Evolutionary conservation across 2,797 vertebrate species (phyloP), one percentile per base, ranked within the genome.

Genomic region (Tadarida brasiliensis): DNA sequence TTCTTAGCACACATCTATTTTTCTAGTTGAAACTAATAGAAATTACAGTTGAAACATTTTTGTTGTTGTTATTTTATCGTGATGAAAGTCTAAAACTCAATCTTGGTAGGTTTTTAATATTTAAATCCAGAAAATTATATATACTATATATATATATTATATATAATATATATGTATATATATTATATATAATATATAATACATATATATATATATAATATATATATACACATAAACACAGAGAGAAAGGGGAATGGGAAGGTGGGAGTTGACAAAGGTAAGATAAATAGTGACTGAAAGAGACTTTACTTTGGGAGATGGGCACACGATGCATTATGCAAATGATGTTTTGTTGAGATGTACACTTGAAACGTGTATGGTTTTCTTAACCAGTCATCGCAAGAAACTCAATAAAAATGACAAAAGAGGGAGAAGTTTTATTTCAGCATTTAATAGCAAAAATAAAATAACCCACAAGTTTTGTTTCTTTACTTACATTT

Each of bases 381-480:
- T 70, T 70, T 70, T 70, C 19, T 22, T 39, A 39, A 70, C 35
- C 68, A 70, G 68, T 39, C 35, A 70, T 4, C 20, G 33, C 35
- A 70, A 70, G 24, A 39, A 39, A 70, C 11, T 70, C 20, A 70
- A 70, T 24, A 22, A 39, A 22, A 63, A 63, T 39, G 19, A 39
- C 39, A 39, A 22, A 39, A 70, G 33, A 70, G 22, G 68, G 20
- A 70, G 26, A 63, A 35, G 15, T 54, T 70, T 76, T 73, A 47
- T 85, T 90, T 95, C 15, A 68, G 9, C 7, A 67, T 93, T 87
- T 70, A 78, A 78, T 74, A 65, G 19, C 56, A 90, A 65, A 88
- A 54, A 83, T 49, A 88, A 74, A 59, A 15, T 11, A 90, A 49
- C 0, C 11, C 14, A 35, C 3, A 76, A 73, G 11, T 9, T 84